Evolutionary conservation across 1,140 invertebrate genomes (phyloP), one percentile per base, ranked within the genome.

Genomic region (Calliphora vicina): DNA sequence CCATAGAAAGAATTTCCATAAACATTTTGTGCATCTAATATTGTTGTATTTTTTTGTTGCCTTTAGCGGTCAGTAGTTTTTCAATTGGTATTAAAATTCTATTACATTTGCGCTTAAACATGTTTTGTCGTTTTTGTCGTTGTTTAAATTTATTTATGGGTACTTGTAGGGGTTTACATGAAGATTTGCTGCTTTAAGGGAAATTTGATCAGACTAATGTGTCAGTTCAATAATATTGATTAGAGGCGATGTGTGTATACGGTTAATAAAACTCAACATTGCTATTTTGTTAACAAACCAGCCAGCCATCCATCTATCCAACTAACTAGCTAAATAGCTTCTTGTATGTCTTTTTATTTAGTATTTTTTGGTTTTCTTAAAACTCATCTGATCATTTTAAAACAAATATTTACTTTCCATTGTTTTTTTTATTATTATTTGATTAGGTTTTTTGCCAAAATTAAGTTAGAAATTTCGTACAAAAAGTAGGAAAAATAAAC

Each of bases 61-160:
- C 74, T 78, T 45, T 78, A 78, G 74, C 74, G 74, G 74, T 78
- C 74, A 78, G 74, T 78, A 78, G 74, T 78, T 78, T 43, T 78
- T 78, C 74, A 78, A 78, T 78, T 78, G 74, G 74, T 78, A 78
- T 78, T 78, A 78, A 78, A 78, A 78, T 78, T 78, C 74, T 78
- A 78, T 78, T 78, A 78, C 74, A 78, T 78, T 78, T 78, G 26
- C 25, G 29, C 15, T 78, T 78, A 78, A 25, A 78, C n/a, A 78
- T 23, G 12, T 67, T 67, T 9, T 67, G n/a, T 67, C 20, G 15
- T 6, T 50, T 50, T 50, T 50, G 12, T 50, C 45, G 17, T 50
- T 50, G 12, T 50, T 13, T 50, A 4, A 50, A 23, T 23, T 17
- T 67, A 67, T 20, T 67, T 67, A 67, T 67, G 61, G 61, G 42